Percentiles rank a stretch among this genome's conserved stretches.
phyloP scores from a whole-genome alignment of 2,113 vertebrate species.

The Dunckerocampus dactyliophorus region DNA sequence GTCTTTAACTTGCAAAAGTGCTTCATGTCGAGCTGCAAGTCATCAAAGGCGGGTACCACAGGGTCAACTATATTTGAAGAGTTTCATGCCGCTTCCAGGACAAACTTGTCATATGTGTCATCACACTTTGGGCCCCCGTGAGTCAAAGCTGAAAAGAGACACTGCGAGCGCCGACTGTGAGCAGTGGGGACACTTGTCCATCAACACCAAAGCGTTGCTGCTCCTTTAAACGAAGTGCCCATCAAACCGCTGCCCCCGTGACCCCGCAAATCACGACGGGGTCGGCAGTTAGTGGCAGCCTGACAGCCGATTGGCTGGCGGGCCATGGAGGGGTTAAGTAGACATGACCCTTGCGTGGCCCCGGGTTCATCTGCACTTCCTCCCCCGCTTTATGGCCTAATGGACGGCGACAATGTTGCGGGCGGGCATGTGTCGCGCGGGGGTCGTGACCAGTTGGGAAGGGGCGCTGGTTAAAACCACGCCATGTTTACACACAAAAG shows the following conservation, averaged over 20 bases:
- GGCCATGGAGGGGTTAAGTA: conserved; percentile 71
- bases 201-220: conserved; percentile 48
- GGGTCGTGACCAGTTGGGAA: conserved; percentile 24
- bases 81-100: conserved; percentile 1
- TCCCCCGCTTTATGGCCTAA: conserved; percentile 61
- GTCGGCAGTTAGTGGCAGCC: conserved; percentile 53
- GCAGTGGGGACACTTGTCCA: conserved; percentile 58
- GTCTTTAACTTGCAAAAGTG: neutral
- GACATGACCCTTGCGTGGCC: conserved; percentile 68
- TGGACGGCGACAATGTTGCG: conserved; percentile 56
- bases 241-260: conserved; percentile 59
- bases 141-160: conserved; percentile 41
- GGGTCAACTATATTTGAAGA: conserved; percentile 6
- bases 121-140: conserved; percentile 8
- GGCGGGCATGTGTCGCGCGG: conserved; percentile 56
- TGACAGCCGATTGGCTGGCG: conserved; percentile 68
- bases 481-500: conserved; percentile 62
- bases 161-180: conserved; percentile 26
- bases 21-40: neutral
- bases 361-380: conserved; percentile 72
- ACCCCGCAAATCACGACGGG: conserved; percentile 59
- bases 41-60: neutral
- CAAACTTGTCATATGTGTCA: conserved; percentile 2
- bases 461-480: conserved; percentile 32
- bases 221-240: conserved; percentile 59